Evolutionary conservation across 2,888 invertebrate species (phyloP).

Genomic region (Unio pictorum): DNA sequence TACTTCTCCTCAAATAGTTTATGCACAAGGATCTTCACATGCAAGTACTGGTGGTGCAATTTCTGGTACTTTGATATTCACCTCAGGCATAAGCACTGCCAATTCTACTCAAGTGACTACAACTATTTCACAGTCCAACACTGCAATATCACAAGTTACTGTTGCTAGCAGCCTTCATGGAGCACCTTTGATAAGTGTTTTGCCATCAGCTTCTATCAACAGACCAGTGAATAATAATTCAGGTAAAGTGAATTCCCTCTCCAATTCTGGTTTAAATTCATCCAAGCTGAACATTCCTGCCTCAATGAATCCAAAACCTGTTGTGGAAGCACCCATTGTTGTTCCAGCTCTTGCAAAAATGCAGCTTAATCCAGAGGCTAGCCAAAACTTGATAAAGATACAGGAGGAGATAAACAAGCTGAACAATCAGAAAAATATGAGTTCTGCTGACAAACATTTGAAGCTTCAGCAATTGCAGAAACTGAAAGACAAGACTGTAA

Average conservation of each 20-base stretch:
- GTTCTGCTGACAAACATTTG: constrained; percentile 75
- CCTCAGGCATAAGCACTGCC: constrained; percentile 16
- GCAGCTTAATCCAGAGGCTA: constrained; percentile 42
- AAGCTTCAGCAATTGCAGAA: constrained; percentile 77
- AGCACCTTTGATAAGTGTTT: no score
- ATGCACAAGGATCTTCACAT: no score
- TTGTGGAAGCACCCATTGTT: constrained; percentile 22
- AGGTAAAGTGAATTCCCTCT: not conserved
- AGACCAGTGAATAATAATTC: not conserved
- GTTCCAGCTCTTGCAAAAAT: constrained; percentile 40
- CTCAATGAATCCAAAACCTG: constrained; percentile 10
- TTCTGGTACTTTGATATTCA: not conserved
- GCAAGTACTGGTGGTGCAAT: no score
- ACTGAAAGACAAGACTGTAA: constrained; percentile 82
- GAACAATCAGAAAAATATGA: constrained; percentile 75
- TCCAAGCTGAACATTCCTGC: not conserved
- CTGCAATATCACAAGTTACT: constrained; percentile 19
- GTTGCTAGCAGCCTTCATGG: constrained; percentile 15
- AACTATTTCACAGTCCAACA: constrained; percentile 48
- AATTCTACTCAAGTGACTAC: constrained; percentile 45
- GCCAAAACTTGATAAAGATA: constrained; percentile 73
- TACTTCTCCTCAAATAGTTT: no score
- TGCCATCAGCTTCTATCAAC: constrained; percentile 1
- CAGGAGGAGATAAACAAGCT: constrained; percentile 81
- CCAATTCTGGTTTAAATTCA: not conserved